Evolutionary conservation across 2,113 vertebrate genomes (phyloP).

Genomic region (Aspiorhynchus laticeps): DNA sequence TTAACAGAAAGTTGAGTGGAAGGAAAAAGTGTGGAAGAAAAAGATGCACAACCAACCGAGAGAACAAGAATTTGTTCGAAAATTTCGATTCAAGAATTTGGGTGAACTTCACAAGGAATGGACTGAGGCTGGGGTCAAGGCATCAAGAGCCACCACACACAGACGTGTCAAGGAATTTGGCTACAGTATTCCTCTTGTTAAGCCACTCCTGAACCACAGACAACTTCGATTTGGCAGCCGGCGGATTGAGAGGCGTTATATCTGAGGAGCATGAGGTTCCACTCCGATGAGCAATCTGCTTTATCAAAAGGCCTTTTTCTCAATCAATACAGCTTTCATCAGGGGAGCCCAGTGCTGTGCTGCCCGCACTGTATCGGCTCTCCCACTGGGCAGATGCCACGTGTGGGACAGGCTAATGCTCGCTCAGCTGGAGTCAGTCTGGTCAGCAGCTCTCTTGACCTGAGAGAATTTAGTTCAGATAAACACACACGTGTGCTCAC

Average conservation of each 20-base stretch:
- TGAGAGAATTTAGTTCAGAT: constrained; percentile 34
- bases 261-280: constrained; percentile 75
- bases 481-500: neutral
- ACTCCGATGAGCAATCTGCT: constrained; percentile 78
- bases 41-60: too few species aligned
- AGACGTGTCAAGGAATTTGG: too few species aligned
- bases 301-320: constrained; percentile 77
- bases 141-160: too few species aligned
- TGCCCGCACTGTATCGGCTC: constrained; percentile 55
- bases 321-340: constrained; percentile 75
- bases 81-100: too few species aligned
- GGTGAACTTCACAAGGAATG: too few species aligned
- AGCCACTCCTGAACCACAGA: too few species aligned
- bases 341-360: constrained; percentile 58
- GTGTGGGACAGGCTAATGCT: constrained; percentile 46
- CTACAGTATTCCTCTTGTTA: too few species aligned
- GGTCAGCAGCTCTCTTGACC: constrained; percentile 47
- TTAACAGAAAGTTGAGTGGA: too few species aligned
- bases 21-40: too few species aligned
- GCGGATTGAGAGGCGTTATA: constrained; percentile 71
- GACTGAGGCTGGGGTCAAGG: too few species aligned
- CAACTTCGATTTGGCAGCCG: constrained; percentile 70
- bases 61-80: too few species aligned
- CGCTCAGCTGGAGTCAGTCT: constrained; percentile 44
- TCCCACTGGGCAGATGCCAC: constrained; percentile 37